Base-by-base conservation (phyloP, 2,113 vertebrate species). In the Calonectris borealis region DNA sequence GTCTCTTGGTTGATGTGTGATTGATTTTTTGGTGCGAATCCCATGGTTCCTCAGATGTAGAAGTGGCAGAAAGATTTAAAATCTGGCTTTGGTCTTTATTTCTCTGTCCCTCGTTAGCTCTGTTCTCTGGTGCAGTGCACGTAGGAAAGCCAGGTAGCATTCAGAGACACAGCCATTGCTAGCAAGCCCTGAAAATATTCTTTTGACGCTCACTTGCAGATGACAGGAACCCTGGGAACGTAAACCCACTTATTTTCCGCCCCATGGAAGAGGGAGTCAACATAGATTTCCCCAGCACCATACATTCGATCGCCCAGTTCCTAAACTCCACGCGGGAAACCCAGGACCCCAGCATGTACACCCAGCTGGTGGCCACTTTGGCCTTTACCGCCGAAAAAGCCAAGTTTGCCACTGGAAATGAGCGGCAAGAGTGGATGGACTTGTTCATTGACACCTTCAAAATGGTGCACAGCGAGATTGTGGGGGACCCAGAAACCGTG, bases 151-250 rank as follows among this genome's bases (percentile, higher is more conserved):
- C 81, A 49, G 34, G 82, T 61, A 89, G 88, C 87, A 51, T 83
- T 87, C 73, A 40, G 83, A 95, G 68, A n/a, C 4, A 1, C 51
- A 57, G 55, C 26, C 48, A 11, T 16, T 93, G 83, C 95, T 95
- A 94, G 97, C 94, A 91, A 96, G 95, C 91, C 98, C 97, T 98
- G 96, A 98, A 98, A 98, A 98, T 98, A 98, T 99, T 99, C 98
- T 99, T 98, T 98, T 99, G 98, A 98, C 99, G 72, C 99, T 99
- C 99, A 98, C 99, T 99, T 99, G 97, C 99, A 99, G 99, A 99
- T 99, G 98, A 98, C 98, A 98, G 96, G 93, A 90, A 97, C 97
- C 95, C 98, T 95, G 97, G 98, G 97, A 97, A 96, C 94, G 97
- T 98, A 98, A 98, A 98, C 98, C 98, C 95, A 98, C 96, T 98